Conservation (phyloP, 2,113 vertebrate species). For the Corythoichthys intestinalis region DNA sequence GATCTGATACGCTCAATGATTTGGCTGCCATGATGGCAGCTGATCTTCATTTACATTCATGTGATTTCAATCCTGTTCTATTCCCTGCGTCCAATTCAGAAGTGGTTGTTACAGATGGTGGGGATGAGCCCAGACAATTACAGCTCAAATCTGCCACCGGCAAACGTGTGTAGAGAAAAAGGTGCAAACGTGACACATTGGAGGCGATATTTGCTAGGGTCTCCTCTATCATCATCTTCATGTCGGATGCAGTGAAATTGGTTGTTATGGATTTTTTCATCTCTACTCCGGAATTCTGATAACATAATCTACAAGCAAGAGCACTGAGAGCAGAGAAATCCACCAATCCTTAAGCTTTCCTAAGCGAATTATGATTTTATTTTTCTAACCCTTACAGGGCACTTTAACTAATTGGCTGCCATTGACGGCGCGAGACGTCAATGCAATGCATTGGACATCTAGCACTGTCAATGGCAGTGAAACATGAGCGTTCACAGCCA, state of each 20-base stretch:
- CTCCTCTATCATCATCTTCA: not conserved
- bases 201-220: not conserved
- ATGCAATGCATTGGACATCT: no score
- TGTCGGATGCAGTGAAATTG: not conserved
- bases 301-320: not conserved
- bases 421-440: no score
- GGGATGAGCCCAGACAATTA: constrained; percentile 3
- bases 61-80: constrained; percentile 18
- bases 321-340: not conserved
- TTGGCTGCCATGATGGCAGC: constrained; percentile 40
- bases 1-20: constrained; percentile 48
- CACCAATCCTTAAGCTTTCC: not conserved
- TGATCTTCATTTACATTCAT: constrained; percentile 55
- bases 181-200: not conserved
- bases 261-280: not conserved
- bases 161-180: not conserved
- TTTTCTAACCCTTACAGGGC: no score
- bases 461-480: no score
- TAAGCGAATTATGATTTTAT: no score
- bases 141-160: not conserved
- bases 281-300: not conserved
- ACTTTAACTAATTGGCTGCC: no score
- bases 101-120: constrained; percentile 10
- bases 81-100: constrained; percentile 8
- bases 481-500: no score